Evolutionary conservation across 2,797 vertebrate genomes (phyloP), one percentile per base, ranked within the genome.

Genomic region (Sebastes hubbsi): DNA sequence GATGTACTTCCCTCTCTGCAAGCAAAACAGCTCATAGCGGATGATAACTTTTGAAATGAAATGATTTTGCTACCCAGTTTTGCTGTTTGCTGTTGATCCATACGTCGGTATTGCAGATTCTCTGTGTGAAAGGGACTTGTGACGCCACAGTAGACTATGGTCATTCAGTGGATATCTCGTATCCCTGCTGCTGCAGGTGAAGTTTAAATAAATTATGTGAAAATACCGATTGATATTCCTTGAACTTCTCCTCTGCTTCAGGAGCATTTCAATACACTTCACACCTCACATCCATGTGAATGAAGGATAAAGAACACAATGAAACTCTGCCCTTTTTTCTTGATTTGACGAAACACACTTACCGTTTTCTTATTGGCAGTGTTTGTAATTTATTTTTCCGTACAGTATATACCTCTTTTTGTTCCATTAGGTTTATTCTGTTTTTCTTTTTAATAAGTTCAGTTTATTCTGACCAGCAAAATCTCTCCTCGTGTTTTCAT

Each of bases 161-260:
- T 71, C 34, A 59, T 72, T 79, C 68, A n/a, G 64, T 64, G 8
- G 14, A 78, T 63, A 72, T 79, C 69, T 55, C 34, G 22, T 54
- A 29, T 68, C 38, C 24, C 68, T 59, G 36, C 75, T 71, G 88
- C 89, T 90, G 69, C 81, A 74, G 91, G 88, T 84, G 52, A 86
- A 76, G 78, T 90, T 87, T 93, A 79, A 94, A 93, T 93, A 92
- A 91, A 87, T 91, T 2, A 94, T 91, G 89, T 27, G n/a, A 77
- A 54, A 34, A 20, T 72, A 85, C 78, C 65, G 77, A 92, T 90
- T 92, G 76, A 77, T 88, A 91, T 90, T 92, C 89, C 34, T 49
- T 68, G 74, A 90, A 74, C 66, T 65, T 66, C 75, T 80, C 73
- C 77, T 81, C 74, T 60, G 65, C 81, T 81, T 36, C 49, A 68